Evolutionary conservation across 1,140 invertebrate species (phyloP).

Genomic region (Eulimnadia texana): DNA sequence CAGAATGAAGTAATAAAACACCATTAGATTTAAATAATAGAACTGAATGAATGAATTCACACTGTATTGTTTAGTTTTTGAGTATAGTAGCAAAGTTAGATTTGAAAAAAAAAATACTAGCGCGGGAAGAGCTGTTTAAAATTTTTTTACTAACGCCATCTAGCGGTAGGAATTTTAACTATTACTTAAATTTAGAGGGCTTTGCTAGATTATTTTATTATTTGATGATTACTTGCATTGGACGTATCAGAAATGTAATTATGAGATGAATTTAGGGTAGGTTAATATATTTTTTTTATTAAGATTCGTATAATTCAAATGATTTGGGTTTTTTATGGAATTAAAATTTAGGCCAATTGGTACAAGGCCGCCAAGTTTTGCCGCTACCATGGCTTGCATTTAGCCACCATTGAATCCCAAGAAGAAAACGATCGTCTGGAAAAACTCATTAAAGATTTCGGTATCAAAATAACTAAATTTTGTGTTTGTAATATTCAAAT

Average conservation of each 20-base stretch:
- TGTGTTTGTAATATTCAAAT: background rate
- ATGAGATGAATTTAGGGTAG: no score
- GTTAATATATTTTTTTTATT: no score
- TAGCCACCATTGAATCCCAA: constrained; percentile 71
- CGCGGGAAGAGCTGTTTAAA: no score
- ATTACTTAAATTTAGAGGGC: no score
- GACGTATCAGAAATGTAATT: no score
- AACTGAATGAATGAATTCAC: background rate
- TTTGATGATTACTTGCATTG: no score
- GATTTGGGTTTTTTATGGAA: no score
- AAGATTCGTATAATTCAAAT: no score
- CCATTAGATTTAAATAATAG: background rate
- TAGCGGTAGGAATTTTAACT: no score
- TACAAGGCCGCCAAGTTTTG: constrained; percentile 80
- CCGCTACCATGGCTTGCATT: constrained; percentile 77
- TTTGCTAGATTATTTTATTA: no score
- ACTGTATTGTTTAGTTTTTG: background rate
- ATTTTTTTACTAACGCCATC: no score
- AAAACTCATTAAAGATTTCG: constrained; percentile 65
- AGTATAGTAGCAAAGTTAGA: background rate
- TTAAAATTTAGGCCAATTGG: constrained; percentile 61
- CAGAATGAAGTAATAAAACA: background rate
- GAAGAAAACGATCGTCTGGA: constrained; percentile 75
- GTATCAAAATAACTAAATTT: constrained; percentile 27
- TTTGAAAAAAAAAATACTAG: background rate